Base-by-base conservation (phyloP, 2,888 invertebrate genomes). In the Ectemnius cavifrons region DNA sequence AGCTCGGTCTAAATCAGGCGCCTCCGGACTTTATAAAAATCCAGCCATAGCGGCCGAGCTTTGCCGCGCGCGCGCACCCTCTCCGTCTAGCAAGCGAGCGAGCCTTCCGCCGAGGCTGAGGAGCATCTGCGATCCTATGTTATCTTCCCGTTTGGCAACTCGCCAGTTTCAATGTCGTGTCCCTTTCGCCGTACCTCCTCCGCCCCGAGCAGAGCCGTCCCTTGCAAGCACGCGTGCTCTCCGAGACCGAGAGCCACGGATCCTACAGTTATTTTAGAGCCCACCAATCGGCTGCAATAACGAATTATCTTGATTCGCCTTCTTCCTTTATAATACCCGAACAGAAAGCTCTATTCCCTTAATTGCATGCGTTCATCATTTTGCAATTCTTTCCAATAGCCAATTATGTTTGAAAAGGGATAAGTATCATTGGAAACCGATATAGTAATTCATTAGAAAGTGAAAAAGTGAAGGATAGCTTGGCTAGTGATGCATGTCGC, bases 121-220 rank as follows among this genome's bases (percentile, higher is more conserved):
- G 16, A 77, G 78, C 84, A 84, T 84, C 84, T 79, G 77, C 58
- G 77, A 65, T 72, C 69, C 62, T 69, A 67, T 66, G 84, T 84
- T 83, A 83, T 83, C 83, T 83, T 83, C 75, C 80, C 83, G 78
- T 71, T 83, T 83, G 83, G 83, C 83, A 65, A 57, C 13, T 20
- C 3, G 84, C 83, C 83, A 83, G 63, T 49, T 56, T 57, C 78
- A 75, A 69, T 77, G 80, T 73, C 83, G 83, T 52, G 52, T 78
- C 78, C 77, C 80, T 84, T 83, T 82, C 70, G 82, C 83, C 77
- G 77, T 84, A 77, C 69, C 77, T 62, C 73, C 62, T 37, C 37
- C 37, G 28, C 62, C 58, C 52, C 59, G 68, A 28, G 73, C 71
- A n/a, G n/a, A 72, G 82, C 68, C 75, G 75, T 81, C 77, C 72